These are phyloP conservation scores for Tenualosa ilisha DNA, from an alignment of 2,797 vertebrate species.

Conservation along the genomic window DNA sequence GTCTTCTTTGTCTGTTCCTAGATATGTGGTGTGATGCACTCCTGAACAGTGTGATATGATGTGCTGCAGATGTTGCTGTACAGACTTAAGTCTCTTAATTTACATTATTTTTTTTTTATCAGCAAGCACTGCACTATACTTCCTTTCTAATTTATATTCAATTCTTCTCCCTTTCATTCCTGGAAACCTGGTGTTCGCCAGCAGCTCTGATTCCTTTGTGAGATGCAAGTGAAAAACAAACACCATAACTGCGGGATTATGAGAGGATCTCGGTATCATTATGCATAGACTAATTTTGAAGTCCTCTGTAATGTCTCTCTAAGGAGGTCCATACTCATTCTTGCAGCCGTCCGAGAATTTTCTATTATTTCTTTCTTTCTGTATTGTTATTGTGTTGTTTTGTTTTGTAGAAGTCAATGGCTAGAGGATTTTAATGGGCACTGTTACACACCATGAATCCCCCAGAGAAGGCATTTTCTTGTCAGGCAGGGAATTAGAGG, in stretches of 20 bases:
- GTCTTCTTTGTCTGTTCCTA: background rate
- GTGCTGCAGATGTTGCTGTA: background rate
- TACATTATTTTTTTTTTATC: too few relatives aligned
- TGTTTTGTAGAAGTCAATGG: background rate
- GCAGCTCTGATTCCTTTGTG: background rate
- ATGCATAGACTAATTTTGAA: background rate
- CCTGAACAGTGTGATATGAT: too few relatives aligned
- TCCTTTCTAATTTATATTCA: background rate
- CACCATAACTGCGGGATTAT: background rate
- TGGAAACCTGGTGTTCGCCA: background rate
- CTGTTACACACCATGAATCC: background rate
- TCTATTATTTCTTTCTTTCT: background rate
- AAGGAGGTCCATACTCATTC: background rate
- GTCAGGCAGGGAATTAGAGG: slow-evolving; percentile 39
- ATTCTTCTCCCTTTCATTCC: background rate
- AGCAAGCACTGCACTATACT: background rate
- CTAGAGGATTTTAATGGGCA: background rate
- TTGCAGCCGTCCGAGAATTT: background rate
- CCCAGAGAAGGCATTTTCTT: background rate
- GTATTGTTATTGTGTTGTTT: background rate
- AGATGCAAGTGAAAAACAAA: background rate
- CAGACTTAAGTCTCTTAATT: background rate
- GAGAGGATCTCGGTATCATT: background rate
- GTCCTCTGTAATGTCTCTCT: background rate
- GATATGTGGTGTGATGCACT: background rate